Evolutionary conservation across 2,113 vertebrate species (phyloP).

Genomic region (Dasyprocta punctata): DNA sequence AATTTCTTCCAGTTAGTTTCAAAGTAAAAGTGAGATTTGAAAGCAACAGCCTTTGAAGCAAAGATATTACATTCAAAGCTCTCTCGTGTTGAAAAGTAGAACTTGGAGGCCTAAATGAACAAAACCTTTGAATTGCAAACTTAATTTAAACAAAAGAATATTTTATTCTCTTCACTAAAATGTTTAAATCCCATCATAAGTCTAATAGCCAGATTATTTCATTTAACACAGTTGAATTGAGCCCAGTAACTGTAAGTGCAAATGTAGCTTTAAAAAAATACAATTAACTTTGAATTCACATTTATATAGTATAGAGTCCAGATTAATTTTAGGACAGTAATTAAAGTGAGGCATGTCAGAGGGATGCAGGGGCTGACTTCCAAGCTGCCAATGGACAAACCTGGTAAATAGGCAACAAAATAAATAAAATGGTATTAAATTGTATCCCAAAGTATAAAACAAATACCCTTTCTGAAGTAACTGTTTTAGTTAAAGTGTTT

Average conservation of each 20-base stretch:
- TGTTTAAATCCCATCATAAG: slow-evolving; percentile 51
- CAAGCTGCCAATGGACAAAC: no score
- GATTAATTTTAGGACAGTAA: slow-evolving; percentile 1
- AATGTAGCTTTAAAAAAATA: slow-evolving; percentile 41
- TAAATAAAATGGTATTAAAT: no score
- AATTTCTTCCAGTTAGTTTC: slow-evolving; percentile 62
- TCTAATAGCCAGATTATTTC: slow-evolving; percentile 52
- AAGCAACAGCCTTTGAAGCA: slow-evolving; percentile 66
- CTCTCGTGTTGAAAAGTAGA: slow-evolving; percentile 50
- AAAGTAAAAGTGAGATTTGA: slow-evolving; percentile 71
- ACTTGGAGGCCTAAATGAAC: slow-evolving; percentile 38
- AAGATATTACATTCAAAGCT: slow-evolving; percentile 38
- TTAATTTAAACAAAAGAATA: slow-evolving; percentile 67
- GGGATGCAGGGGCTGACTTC: no score
- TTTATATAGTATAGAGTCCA: slow-evolving; percentile 36
- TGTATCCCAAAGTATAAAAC: no score
- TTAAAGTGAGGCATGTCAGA: no score
- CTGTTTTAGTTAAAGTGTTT: neutral
- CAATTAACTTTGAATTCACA: slow-evolving; percentile 54
- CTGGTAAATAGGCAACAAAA: no score
- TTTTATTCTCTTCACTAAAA: slow-evolving; percentile 50
- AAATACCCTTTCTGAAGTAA: slow-evolving; percentile 1
- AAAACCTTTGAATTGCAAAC: slow-evolving; percentile 60
- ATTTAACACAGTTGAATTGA: slow-evolving; percentile 60
- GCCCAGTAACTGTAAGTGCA: slow-evolving; percentile 35